Conservation (phyloP, 2,888 invertebrate genomes). For the Monochamus alternatus region DNA sequence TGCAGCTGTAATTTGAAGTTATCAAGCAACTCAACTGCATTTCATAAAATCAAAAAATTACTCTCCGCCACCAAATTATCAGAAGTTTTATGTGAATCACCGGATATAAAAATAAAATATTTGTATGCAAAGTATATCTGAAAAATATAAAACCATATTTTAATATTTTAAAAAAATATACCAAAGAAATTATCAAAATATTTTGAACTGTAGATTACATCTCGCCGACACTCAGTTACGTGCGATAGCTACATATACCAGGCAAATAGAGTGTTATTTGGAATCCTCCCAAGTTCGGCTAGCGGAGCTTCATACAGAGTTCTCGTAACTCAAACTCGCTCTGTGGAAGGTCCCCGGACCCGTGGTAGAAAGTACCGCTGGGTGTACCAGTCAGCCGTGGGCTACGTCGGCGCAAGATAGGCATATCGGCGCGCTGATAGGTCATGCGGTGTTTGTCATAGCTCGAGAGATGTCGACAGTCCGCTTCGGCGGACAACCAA, state of each 20-base stretch:
- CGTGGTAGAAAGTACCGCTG: conserved; percentile 72
- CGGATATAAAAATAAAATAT: too few species aligned
- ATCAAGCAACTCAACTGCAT: too few species aligned
- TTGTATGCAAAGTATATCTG: too few species aligned
- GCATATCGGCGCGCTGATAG: conserved; percentile 61
- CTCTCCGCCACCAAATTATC: too few species aligned
- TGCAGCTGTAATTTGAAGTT: too few species aligned
- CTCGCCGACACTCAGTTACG: conserved; percentile 42
- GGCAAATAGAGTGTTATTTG: background rate
- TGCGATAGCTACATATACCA: conserved; percentile 45
- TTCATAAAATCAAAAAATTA: too few species aligned
- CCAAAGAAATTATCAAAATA: too few species aligned
- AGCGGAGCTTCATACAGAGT: conserved; percentile 70
- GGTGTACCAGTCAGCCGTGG: conserved; percentile 66
- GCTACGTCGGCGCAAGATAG: conserved; percentile 62
- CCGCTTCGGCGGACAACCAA: conserved; percentile 61
- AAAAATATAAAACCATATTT: too few species aligned
- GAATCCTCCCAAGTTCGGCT: conserved; percentile 68
- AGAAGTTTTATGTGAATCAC: too few species aligned
- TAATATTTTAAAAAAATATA: too few species aligned
- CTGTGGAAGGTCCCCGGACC: conserved; percentile 75
- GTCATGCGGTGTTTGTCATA: conserved; percentile 65
- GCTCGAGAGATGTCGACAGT: conserved; percentile 64
- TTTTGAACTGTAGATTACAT: conserved; percentile 30
- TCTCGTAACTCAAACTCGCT: conserved; percentile 66